Percentiles rank a stretch among this genome's conserved stretches.
Conservation (phyloP, 2,797 vertebrate genomes). For the Notolepis coatsorum region DNA sequence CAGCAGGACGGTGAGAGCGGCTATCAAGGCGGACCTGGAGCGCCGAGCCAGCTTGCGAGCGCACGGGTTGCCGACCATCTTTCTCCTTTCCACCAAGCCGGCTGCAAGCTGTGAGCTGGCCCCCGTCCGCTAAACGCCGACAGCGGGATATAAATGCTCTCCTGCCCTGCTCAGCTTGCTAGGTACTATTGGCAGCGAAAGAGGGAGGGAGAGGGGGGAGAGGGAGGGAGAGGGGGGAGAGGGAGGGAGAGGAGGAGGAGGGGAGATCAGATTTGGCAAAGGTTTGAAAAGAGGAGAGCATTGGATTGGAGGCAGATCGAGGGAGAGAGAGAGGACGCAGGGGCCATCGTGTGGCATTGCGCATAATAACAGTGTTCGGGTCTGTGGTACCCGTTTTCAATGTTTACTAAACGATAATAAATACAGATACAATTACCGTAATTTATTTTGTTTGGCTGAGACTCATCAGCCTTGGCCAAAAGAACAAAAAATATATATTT, state of each 20-base stretch:
- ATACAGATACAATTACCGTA: no score
- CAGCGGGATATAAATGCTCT: slow-evolving; percentile 72
- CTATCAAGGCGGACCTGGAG: slow-evolving; percentile 88
- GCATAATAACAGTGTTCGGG: slow-evolving; percentile 10
- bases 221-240: slow-evolving; percentile 26
- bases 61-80: slow-evolving; percentile 79
- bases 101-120: slow-evolving; percentile 51
- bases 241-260: not conserved
- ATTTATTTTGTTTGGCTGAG: no score
- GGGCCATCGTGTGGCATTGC: slow-evolving; percentile 58
- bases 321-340: slow-evolving; percentile 31
- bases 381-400: no score
- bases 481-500: no score
- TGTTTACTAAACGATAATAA: no score
- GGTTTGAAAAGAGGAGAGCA: slow-evolving; percentile 63
- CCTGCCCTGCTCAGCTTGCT: slow-evolving; percentile 61
- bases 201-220: slow-evolving; percentile 25
- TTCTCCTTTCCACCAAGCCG: slow-evolving; percentile 56
- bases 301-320: not conserved
- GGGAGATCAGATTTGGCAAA: slow-evolving; percentile 59
- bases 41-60: slow-evolving; percentile 91
- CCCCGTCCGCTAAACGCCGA: slow-evolving; percentile 66
- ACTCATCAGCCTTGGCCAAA: no score
- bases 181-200: slow-evolving; percentile 65
- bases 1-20: slow-evolving; percentile 90